These are phyloP conservation scores for rat (Rattus norvegicus) DNA, from an alignment of 2,113 vertebrate species.

Conservation along the genomic window GRCr8 NC_086019.1:16331501-16332000, in stretches of 20 bases:
- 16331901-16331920: neutral
- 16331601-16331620: slow-evolving; percentile 56
- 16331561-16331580: slow-evolving; percentile 42
- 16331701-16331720: slow-evolving; percentile 20
- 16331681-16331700: neutral
- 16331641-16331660: slow-evolving; percentile 36
- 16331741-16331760: slow-evolving; percentile 55
- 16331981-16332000: neutral
- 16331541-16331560: slow-evolving; percentile 49
- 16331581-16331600: slow-evolving; percentile 48
- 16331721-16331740: neutral
- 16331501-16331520: neutral
- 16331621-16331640: slow-evolving; percentile 50
- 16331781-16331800: slow-evolving; percentile 9
- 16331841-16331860: slow-evolving; percentile 31
- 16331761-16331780: slow-evolving; percentile 18
- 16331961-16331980: neutral
- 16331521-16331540: neutral
- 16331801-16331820: neutral
- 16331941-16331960: neutral
- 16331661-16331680: neutral
- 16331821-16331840: neutral
- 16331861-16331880: neutral
- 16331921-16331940: neutral
- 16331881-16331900: neutral